phyloP scores from a whole-genome alignment of 1,140 invertebrate genomes.

The Agrypnia vestita region DNA sequence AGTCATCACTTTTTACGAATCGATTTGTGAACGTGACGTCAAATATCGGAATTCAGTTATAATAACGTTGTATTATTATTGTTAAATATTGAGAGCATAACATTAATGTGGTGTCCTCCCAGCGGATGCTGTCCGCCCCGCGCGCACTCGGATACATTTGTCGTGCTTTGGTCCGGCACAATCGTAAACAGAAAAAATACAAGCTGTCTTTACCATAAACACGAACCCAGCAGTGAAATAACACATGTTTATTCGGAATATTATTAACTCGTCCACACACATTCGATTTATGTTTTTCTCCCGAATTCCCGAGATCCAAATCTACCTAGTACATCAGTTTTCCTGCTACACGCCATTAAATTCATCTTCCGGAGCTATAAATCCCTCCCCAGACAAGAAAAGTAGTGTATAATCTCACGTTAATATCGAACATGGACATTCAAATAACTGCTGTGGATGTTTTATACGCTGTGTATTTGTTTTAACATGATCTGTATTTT shows the following conservation, averaged over 20 bases:
- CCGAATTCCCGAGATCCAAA: slow-evolving; percentile 24
- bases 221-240: neutral
- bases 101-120: no score
- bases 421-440: slow-evolving; percentile 43
- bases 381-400: slow-evolving; percentile 33
- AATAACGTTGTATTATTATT: no score
- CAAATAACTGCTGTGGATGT: slow-evolving; percentile 10
- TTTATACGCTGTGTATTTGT: slow-evolving; percentile 26
- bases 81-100: no score
- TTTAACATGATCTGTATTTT: slow-evolving; percentile 23
- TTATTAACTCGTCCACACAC: slow-evolving; percentile 30
- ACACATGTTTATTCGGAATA: slow-evolving; percentile 32
- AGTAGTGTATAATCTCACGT: slow-evolving; percentile 39
- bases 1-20: no score
- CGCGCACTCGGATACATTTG: no score
- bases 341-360: slow-evolving; percentile 37
- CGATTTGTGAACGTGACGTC: no score
- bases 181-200: no score
- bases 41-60: no score
- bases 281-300: slow-evolving; percentile 29
- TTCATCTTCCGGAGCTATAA: slow-evolving; percentile 39
- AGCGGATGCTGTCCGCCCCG: no score
- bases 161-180: no score
- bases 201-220: neutral
- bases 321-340: slow-evolving; percentile 26